A percentile compares a stretch with the other conserved stretches of the same genome.
Conservation (phyloP, 1,140 invertebrate species). For the Acromyrmex heyeri region DNA sequence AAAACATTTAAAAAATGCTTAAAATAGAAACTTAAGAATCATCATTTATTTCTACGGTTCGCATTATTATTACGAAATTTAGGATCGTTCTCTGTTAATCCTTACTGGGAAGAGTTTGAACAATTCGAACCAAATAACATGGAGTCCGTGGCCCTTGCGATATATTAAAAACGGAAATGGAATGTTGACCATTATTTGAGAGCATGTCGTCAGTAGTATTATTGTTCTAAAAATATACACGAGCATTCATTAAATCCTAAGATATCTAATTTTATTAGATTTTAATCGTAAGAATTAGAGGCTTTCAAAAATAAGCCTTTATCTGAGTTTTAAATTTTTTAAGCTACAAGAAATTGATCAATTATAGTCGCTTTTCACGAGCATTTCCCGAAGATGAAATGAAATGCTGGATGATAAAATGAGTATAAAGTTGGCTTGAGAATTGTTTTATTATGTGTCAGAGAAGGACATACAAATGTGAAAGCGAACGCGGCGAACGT, state of each 20-base stretch:
- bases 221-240: constrained; percentile 90
- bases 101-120: constrained; percentile 95
- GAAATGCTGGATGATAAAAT: background rate
- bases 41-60: background rate
- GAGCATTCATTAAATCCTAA: background rate
- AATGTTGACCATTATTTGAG: constrained; percentile 92
- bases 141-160: constrained; percentile 88
- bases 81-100: constrained; percentile 2
- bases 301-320: too few relatives aligned
- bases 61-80: background rate
- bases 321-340: too few relatives aligned
- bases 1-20: background rate
- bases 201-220: constrained; percentile 92
- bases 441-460: constrained; percentile 37
- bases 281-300: background rate
- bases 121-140: constrained; percentile 89
- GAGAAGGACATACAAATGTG: constrained; percentile 7
- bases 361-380: background rate
- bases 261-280: background rate
- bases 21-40: background rate
- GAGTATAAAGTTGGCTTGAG: constrained; percentile 27
- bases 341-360: too few relatives aligned
- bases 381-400: background rate
- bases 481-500: constrained; percentile 14
- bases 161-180: constrained; percentile 89